These are phyloP conservation scores for Apogon hyalosoma DNA, from an alignment of 2,797 vertebrate species.

Conservation along the genomic window DNA sequence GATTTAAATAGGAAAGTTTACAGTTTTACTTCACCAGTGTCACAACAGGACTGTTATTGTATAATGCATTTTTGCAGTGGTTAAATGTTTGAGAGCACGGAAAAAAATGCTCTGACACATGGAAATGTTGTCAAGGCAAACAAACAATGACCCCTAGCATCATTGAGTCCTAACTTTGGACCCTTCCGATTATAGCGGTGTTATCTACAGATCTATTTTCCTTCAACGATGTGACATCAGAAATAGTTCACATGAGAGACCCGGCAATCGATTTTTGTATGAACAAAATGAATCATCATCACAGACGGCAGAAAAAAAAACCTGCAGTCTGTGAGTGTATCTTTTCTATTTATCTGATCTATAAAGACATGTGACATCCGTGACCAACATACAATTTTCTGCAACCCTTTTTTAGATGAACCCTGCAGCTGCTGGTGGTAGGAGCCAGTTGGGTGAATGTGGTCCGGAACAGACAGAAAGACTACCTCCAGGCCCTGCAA, in stretches of 20 bases:
- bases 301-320: neutral
- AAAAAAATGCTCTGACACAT: neutral
- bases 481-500: slow-evolving; percentile 1
- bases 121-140: neutral
- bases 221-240: neutral
- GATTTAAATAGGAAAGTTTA: neutral
- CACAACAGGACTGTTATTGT: neutral
- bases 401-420: slow-evolving; percentile 7
- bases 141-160: neutral
- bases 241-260: neutral
- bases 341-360: neutral
- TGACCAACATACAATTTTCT: slow-evolving; percentile 8
- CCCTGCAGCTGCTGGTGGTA: slow-evolving; percentile 23
- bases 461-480: slow-evolving; percentile 2
- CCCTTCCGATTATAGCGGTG: too few species aligned
- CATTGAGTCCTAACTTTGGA: neutral
- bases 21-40: neutral
- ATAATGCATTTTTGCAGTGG: neutral
- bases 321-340: neutral
- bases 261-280: neutral
- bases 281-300: neutral
- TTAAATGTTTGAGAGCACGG: neutral
- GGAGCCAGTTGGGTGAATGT: neutral
- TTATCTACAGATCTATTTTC: neutral
- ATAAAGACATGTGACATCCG: slow-evolving; percentile 16